Evolutionary conservation across 2,113 vertebrate species (phyloP), one percentile per base, ranked within the genome.

Genomic region (Vidua macroura): DNA sequence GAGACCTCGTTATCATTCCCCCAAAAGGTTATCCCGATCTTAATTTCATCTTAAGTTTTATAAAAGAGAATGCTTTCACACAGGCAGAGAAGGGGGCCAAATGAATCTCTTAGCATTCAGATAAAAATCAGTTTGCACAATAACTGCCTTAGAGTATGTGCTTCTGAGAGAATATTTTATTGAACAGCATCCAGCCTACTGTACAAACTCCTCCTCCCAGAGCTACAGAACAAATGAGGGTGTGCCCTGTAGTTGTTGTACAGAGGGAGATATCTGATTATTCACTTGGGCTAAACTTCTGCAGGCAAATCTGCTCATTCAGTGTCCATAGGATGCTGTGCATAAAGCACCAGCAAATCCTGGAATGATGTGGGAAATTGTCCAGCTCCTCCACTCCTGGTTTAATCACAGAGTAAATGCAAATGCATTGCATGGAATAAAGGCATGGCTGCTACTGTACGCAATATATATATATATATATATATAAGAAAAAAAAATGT

Each of bases 21-120:
- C 33, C 39, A 48, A 77, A 78, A 88, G 62, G 59, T 90, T 86
- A 90, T 87, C 70, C 49, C 5, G 5, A 70, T 83, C 68, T 44
- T 90, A 94, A 95, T 88, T 96, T 77, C 60, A 83, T 80, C 39
- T 90, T 85, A 49, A 64, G 66, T 87, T 86, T 95, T 94, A 73
- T 21, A 59, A 66, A 89, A 87, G 59, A 64, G 33, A 89, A 68
- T 68, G 35, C 25, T 37, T 75, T 56, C 44, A 43, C 33, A 16
- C 19, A 41, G 56, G 68, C 9, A 2, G 52, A 68, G 39, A 85
- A 82, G 72, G 30, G 27, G 72, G n/a, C 28, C 53, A 86, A 53
- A 69, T 30, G 64, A 89, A 48, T 41, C 23, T 48, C 78, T 72
- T 83, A 63, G 78, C 67, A 88, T 88, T 80, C 88, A 95, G 89